These are phyloP conservation scores for Apamea sordens DNA, from an alignment of 2,888 invertebrate genomes.

Conservation along the genomic window DNA sequence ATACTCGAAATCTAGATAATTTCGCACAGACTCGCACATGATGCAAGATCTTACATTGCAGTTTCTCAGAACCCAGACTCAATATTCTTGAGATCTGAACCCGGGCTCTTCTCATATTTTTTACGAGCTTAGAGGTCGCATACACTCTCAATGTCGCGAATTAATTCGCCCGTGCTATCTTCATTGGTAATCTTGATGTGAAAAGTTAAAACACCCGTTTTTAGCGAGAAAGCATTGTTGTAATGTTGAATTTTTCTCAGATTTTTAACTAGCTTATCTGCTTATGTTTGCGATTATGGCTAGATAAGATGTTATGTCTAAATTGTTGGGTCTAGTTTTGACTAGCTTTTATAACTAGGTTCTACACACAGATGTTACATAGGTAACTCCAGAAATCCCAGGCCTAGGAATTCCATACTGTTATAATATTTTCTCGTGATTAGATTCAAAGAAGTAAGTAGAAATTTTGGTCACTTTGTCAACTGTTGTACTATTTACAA, in stretches of 20 bases:
- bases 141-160: constrained; percentile 65
- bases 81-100: constrained; percentile 64
- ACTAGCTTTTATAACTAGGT: neutral
- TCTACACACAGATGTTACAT: neutral
- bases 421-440: constrained; percentile 6
- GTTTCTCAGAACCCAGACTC: constrained; percentile 66
- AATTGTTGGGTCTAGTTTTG: constrained; percentile 33
- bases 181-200: constrained; percentile 70
- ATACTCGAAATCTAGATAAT: constrained; percentile 45
- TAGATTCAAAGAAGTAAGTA: neutral
- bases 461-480: neutral
- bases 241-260: constrained; percentile 62
- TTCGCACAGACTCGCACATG: constrained; percentile 39
- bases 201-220: constrained; percentile 67
- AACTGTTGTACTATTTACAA: neutral
- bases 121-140: constrained; percentile 69
- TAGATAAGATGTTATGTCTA: constrained; percentile 42
- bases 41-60: constrained; percentile 44
- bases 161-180: constrained; percentile 73
- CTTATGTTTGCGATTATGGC: constrained; percentile 41
- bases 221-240: constrained; percentile 65
- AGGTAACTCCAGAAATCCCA: constrained; percentile 7
- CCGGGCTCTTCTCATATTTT: constrained; percentile 64
- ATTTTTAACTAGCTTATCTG: constrained; percentile 60
- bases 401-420: neutral